A percentile compares a stretch with the other conserved stretches of the same genome.
phyloP scores from a whole-genome alignment of 2,113 vertebrate genomes.

The Gobio gobio region DNA sequence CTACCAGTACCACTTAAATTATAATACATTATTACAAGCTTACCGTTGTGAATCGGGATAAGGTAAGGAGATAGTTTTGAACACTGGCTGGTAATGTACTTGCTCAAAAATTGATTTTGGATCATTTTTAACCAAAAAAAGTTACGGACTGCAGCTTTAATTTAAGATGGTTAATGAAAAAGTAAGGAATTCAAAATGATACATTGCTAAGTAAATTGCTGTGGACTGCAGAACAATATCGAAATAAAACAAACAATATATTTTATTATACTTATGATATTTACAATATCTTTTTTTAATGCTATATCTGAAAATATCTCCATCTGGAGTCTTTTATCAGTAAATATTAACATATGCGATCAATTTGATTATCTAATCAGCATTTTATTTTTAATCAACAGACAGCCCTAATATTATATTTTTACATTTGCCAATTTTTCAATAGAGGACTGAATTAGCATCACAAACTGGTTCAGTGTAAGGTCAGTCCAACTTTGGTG shows the following conservation, averaged over 20 bases:
- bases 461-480: neutral
- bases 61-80: no score
- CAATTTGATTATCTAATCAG: neutral
- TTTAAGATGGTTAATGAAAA: neutral
- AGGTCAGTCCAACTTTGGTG: slow-evolving; percentile 11
- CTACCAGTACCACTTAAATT: no score
- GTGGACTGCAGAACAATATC: neutral
- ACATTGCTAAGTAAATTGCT: neutral
- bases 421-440: neutral
- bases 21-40: no score
- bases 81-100: no score
- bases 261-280: no score
- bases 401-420: neutral
- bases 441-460: neutral
- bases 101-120: no score
- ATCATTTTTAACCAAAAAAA: no score
- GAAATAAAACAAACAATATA: neutral
- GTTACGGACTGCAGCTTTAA: no score
- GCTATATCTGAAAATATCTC: neutral
- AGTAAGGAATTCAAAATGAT: neutral
- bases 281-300: neutral
- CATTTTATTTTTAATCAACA: neutral
- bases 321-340: neutral
- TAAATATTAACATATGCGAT: neutral
- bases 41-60: no score